Percentiles rank a stretch among this genome's conserved stretches.
These are phyloP conservation scores for Clavelina lepadiformis DNA, from an alignment of 23 tunicate genomes.

Conservation along the genomic window DNA sequence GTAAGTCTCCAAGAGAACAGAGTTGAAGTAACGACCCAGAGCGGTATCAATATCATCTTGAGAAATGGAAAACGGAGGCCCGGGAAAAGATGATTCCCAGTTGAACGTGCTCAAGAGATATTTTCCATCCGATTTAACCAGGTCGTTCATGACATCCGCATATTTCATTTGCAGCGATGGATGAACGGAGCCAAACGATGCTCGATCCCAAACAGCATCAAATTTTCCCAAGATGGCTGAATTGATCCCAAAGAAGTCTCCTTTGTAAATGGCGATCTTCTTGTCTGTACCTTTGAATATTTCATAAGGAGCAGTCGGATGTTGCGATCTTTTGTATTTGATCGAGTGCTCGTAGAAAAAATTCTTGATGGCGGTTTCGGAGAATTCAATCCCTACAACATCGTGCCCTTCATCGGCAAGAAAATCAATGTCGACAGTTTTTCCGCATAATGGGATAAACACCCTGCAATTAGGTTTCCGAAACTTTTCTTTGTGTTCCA, in stretches of 20 bases:
- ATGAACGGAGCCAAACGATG: constrained; percentile 46
- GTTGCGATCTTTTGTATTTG: neutral
- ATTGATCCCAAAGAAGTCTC: constrained; percentile 51
- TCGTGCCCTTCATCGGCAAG: constrained; percentile 68
- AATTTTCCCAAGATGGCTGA: constrained; percentile 35
- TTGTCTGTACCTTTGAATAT: constrained; percentile 30
- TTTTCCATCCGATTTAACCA: constrained; percentile 20
- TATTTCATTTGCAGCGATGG: constrained; percentile 17
- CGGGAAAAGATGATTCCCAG: no score
- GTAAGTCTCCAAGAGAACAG: no score
- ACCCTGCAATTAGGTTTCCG: constrained; percentile 3
- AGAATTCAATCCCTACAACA: constrained; percentile 76
- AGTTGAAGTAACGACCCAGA: no score
- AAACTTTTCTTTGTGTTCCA: neutral
- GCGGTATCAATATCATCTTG: no score
- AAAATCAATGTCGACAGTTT: constrained; percentile 61
- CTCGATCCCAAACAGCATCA: constrained; percentile 78
- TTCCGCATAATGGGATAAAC: constrained; percentile 76
- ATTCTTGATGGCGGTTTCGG: constrained; percentile 31
- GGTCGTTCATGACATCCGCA: constrained; percentile 12
- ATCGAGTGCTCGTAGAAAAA: constrained; percentile 44
- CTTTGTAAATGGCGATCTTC: constrained; percentile 49
- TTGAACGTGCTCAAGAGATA: constrained; percentile 20
- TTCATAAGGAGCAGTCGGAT: neutral
- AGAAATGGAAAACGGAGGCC: no score